These are phyloP conservation scores for Thereva nobilitata DNA, from an alignment of 2,888 invertebrate genomes.

Conservation along the genomic window DNA sequence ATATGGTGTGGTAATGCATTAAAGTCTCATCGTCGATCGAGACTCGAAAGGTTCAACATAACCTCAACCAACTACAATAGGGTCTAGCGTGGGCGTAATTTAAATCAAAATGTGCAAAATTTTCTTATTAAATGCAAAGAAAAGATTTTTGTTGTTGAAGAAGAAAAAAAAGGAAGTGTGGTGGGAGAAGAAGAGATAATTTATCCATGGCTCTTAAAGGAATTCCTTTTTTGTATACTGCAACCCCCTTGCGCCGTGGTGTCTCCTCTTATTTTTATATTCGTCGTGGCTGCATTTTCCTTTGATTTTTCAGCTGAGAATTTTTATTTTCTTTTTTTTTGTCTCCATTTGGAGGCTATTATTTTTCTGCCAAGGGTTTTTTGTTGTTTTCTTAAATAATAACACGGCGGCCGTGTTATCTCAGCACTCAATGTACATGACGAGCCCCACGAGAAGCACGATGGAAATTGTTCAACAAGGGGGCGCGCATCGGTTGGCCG, in stretches of 20 bases:
- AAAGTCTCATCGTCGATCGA: neutral
- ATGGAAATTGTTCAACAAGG: too few relatives aligned
- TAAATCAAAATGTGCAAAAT: constrained; percentile 34
- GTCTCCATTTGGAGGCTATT: constrained; percentile 9
- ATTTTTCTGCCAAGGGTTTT: constrained; percentile 19
- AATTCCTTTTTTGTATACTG: constrained; percentile 5
- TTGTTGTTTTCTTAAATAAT: constrained; percentile 36
- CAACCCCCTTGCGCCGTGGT: neutral
- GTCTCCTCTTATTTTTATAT: too few relatives aligned
- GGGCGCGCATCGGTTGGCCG: too few relatives aligned
- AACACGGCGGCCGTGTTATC: constrained; percentile 29
- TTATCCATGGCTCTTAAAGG: constrained; percentile 20
- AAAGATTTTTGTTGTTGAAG: constrained; percentile 8
- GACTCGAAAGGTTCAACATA: constrained; percentile 15
- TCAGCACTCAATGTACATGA: constrained; percentile 15
- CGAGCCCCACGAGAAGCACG: neutral
- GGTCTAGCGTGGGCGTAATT: constrained; percentile 28
- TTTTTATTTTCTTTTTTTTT: too few relatives aligned
- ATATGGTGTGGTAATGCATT: neutral
- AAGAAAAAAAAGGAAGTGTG: constrained; percentile 5
- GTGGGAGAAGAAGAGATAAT: constrained; percentile 1
- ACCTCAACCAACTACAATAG: constrained; percentile 5
- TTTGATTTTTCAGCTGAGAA: neutral
- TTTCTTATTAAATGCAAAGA: constrained; percentile 30
- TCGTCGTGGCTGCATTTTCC: constrained; percentile 1